These are phyloP conservation scores for Tachyglossus aculeatus DNA, from an alignment of 2,797 vertebrate species.

Conservation along the genomic window DNA sequence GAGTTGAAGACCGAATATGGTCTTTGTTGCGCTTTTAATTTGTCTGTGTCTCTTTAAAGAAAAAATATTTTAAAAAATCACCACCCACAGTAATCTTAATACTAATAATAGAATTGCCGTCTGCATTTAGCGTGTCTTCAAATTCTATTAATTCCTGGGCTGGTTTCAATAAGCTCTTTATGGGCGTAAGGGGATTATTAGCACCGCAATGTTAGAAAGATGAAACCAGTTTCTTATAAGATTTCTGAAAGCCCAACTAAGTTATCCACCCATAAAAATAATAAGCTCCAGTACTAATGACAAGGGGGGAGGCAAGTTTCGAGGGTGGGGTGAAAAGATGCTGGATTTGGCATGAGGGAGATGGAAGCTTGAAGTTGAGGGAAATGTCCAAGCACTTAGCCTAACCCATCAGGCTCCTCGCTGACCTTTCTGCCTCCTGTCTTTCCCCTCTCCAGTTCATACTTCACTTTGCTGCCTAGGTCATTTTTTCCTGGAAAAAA, in stretches of 20 bases:
- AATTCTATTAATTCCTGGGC: conserved; percentile 43
- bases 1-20: no score
- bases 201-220: conserved; percentile 36
- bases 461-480: no score
- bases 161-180: conserved; percentile 39
- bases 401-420: no score
- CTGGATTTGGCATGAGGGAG: neutral
- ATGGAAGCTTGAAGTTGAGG: no score
- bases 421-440: no score
- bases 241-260: conserved; percentile 30
- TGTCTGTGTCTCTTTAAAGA: conserved; percentile 18
- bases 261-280: conserved; percentile 16
- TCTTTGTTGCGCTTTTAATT: conserved; percentile 8
- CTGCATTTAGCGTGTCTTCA: conserved; percentile 41
- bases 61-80: conserved; percentile 13
- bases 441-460: no score
- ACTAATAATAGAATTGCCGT: conserved; percentile 15
- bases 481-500: no score
- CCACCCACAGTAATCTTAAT: conserved; percentile 15
- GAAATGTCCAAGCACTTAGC: no score
- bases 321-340: neutral
- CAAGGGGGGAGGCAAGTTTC: neutral
- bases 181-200: conserved; percentile 41
- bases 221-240: conserved; percentile 39
- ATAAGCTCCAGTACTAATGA: conserved; percentile 9